Percentiles rank a stretch among this genome's conserved stretches.
These are phyloP conservation scores for Dermolepida albohirtum DNA, from an alignment of 2,888 invertebrate species.

Conservation along the genomic window DNA sequence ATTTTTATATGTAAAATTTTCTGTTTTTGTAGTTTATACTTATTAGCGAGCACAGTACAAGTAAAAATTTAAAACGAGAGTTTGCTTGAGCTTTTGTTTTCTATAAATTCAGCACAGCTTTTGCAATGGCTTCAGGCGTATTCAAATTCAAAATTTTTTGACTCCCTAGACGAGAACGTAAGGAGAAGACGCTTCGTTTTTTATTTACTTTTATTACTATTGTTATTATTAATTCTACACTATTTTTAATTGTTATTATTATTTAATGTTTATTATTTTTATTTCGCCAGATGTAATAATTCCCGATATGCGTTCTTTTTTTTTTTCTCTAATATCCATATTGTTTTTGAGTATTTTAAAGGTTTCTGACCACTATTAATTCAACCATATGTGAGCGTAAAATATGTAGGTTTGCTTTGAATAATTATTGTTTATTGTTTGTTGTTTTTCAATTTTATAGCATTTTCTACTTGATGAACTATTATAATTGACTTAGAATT, in stretches of 20 bases:
- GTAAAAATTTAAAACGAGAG: constrained; percentile 19
- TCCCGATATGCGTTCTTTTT: not conserved
- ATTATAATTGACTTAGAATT: too few relatives aligned
- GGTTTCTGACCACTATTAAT: constrained; percentile 23
- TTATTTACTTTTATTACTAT: constrained; percentile 33
- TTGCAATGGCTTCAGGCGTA: constrained; percentile 52
- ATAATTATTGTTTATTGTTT: constrained; percentile 32
- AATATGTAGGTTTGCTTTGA: constrained; percentile 36
- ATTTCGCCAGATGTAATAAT: constrained; percentile 50
- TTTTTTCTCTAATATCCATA: constrained; percentile 17
- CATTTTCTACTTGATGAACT: constrained; percentile 14
- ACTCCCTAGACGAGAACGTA: constrained; percentile 49
- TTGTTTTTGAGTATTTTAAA: constrained; percentile 24
- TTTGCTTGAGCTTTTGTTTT: constrained; percentile 43
- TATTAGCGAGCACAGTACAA: constrained; percentile 27
- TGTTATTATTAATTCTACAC: constrained; percentile 43
- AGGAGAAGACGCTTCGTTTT: constrained; percentile 45
- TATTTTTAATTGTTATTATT: constrained; percentile 40
- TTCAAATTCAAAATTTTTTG: constrained; percentile 36
- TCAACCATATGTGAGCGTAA: constrained; percentile 14
- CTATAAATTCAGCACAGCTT: constrained; percentile 51
- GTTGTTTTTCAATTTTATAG: constrained; percentile 12
- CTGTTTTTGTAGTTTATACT: constrained; percentile 26
- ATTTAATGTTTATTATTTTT: constrained; percentile 44
- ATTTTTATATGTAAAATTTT: constrained; percentile 12